Conservation (phyloP, 2,888 invertebrate species). For the Latrodectus elegans region DNA sequence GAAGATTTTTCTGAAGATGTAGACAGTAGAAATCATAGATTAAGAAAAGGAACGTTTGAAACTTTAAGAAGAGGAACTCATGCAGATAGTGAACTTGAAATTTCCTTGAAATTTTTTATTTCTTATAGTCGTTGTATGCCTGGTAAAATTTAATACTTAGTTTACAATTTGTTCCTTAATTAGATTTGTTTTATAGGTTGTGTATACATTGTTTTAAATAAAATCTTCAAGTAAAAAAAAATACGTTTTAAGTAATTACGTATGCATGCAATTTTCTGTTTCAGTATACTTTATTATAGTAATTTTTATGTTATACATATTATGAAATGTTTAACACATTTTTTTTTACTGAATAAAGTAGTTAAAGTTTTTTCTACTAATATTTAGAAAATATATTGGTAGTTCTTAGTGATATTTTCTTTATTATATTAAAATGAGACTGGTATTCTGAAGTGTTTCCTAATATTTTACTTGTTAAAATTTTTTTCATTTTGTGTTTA, state of each 20-base stretch:
- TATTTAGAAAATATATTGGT: not conserved
- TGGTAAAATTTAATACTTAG: slow-evolving; percentile 18
- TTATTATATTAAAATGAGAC: not conserved
- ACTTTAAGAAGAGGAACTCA: slow-evolving; percentile 76
- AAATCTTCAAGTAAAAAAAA: not conserved
- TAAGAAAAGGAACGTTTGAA: slow-evolving; percentile 75
- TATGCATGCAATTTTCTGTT: not conserved
- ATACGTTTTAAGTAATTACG: not conserved
- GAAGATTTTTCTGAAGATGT: slow-evolving; percentile 60
- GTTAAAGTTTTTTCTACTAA: not conserved
- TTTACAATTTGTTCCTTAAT: not conserved
- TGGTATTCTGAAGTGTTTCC: slow-evolving; percentile 1
- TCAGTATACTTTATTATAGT: not conserved
- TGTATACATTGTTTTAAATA: not conserved
- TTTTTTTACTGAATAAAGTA: not conserved
- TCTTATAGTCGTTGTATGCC: slow-evolving; percentile 62
- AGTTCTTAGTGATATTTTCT: not conserved
- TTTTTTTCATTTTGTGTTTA: slow-evolving; percentile 28
- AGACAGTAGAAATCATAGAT: slow-evolving; percentile 72
- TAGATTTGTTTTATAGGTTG: not conserved
- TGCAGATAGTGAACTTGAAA: slow-evolving; percentile 80
- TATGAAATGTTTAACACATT: not conserved
- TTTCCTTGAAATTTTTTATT: slow-evolving; percentile 78
- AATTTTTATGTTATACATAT: not conserved
- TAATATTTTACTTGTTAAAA: slow-evolving; percentile 34